phyloP scores from a whole-genome alignment of 1,140 invertebrate species.

The Calosoma granatense region DNA sequence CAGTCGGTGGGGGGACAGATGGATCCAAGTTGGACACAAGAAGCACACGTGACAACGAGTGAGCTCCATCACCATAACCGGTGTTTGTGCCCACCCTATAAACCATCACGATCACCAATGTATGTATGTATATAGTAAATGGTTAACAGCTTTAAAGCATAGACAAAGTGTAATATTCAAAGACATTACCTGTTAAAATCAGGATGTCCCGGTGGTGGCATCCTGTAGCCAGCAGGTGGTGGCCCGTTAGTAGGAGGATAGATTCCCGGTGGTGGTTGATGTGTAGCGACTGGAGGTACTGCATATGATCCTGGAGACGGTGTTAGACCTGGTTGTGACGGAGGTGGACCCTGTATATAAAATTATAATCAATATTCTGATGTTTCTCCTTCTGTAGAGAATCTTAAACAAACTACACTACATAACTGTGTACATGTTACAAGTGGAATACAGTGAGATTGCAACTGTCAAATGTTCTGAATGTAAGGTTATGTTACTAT shows the following conservation, averaged over 20 bases:
- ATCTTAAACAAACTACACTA: not conserved
- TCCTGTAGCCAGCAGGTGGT: not conserved
- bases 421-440: not conserved
- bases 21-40: not conserved
- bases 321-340: not conserved
- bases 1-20: conserved; percentile 4
- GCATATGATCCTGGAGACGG: not conserved
- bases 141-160: not conserved
- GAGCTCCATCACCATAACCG: not conserved
- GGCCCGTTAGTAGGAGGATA: not conserved
- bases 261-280: not conserved
- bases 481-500: too few species aligned
- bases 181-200: not conserved
- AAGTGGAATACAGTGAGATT: too few species aligned
- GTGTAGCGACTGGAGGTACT: not conserved
- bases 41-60: not conserved
- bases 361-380: not conserved
- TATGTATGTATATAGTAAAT: conserved; percentile 4
- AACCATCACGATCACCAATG: not conserved
- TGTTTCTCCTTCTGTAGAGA: not conserved
- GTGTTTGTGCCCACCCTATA: conserved; percentile 1
- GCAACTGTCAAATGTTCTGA: too few species aligned
- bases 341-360: not conserved
- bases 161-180: not conserved
- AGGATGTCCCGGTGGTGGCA: not conserved